phyloP scores from a whole-genome alignment of 35 echinoderm and acorn worm genomes.

The Holothuria glaberrima region DNA sequence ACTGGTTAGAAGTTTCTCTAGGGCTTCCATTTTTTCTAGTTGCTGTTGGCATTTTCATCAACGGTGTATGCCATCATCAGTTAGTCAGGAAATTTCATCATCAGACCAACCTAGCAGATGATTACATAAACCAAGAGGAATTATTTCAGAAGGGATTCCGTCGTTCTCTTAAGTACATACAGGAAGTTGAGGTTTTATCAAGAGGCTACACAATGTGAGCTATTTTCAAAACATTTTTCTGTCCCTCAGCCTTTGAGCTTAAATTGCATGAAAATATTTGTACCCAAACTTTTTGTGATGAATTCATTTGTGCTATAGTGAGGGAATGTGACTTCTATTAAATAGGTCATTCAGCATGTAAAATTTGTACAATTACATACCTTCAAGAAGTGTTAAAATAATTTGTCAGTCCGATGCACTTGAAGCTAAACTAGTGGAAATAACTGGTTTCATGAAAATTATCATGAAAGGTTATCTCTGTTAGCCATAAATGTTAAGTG shows the following conservation, averaged over 20 bases:
- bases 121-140: neutral
- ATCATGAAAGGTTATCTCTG: too few species aligned
- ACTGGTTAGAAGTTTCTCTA: neutral
- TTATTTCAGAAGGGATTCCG: slow-evolving; percentile 24
- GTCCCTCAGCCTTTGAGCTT: neutral
- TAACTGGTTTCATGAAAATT: too few species aligned
- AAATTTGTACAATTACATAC: too few species aligned
- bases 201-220: slow-evolving; percentile 74
- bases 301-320: too few species aligned
- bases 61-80: neutral
- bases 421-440: too few species aligned
- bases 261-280: neutral
- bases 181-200: slow-evolving; percentile 71
- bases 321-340: too few species aligned
- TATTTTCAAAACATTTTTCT: neutral
- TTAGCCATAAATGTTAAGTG: too few species aligned
- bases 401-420: too few species aligned
- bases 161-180: slow-evolving; percentile 36
- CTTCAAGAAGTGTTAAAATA: too few species aligned
- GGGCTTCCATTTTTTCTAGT: neutral
- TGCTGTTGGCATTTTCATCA: neutral
- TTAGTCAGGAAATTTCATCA: neutral
- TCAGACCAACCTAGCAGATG: neutral
- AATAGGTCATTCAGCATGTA: too few species aligned
- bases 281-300: too few species aligned